Percentiles rank a stretch among this genome's conserved stretches.
Evolutionary conservation across 35 echinoderm and acorn worm genomes (phyloP).

Genomic region (Stichopus chloronotus): DNA sequence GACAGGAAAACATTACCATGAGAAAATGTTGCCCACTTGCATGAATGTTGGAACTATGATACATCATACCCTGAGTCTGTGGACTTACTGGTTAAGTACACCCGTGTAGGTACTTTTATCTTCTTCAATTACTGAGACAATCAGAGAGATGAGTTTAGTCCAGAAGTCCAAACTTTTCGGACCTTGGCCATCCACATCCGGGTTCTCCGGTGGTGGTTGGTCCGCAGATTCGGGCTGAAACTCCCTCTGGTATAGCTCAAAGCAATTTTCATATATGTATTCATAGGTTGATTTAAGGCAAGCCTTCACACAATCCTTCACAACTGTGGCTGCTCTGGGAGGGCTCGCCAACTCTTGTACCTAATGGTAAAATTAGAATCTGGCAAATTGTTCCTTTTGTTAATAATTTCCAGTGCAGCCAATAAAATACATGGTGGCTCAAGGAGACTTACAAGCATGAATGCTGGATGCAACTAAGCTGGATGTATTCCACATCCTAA

Average conservation of each 20-base stretch:
- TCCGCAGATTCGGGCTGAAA: conserved; percentile 90
- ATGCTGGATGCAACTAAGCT: too few relatives aligned
- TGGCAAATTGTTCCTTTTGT: too few relatives aligned
- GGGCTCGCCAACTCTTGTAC: conserved; percentile 97
- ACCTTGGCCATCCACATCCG: conserved; percentile 75
- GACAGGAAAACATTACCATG: too few relatives aligned
- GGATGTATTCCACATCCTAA: too few relatives aligned
- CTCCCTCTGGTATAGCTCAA: conserved; percentile 92
- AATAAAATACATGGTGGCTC: too few relatives aligned
- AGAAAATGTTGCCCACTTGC: too few relatives aligned
- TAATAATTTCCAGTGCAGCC: too few relatives aligned
- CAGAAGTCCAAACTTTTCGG: conserved; percentile 93
- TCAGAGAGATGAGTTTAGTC: conserved; percentile 94
- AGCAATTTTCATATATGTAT: conserved; percentile 98
- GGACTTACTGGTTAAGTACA: conserved; percentile 96
- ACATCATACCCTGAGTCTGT: not conserved
- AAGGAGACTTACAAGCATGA: too few relatives aligned
- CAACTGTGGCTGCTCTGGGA: conserved; percentile 94
- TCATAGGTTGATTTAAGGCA: conserved; percentile 96
- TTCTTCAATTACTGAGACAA: conserved; percentile 97
- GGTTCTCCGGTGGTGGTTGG: conserved; percentile 59
- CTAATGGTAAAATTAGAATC: conserved; percentile 26
- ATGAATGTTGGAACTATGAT: not conserved
- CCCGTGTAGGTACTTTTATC: conserved; percentile 94
- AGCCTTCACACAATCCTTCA: conserved; percentile 95